Base-by-base conservation (phyloP, 64 coral and sea anemone genomes). In the Astreopora myriophthalma region DNA sequence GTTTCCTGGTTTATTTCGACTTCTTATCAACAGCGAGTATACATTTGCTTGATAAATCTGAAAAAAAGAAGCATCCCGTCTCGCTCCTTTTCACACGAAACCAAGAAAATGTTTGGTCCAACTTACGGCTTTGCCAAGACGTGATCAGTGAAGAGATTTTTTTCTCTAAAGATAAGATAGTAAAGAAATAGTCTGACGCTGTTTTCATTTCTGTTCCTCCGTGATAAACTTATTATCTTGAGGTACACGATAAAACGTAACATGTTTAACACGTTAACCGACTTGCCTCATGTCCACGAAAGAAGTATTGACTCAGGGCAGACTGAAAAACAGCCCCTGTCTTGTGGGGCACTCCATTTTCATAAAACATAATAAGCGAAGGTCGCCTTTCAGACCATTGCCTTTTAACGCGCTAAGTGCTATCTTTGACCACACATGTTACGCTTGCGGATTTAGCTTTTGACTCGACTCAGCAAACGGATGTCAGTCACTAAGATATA, bases 101-200 rank as follows among this genome's bases (percentile, higher is more conserved):
- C n/a, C n/a, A n/a, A n/a, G n/a, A n/a, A n/a, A n/a, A n/a, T n/a
- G n/a, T n/a, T n/a, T n/a, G n/a, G n/a, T n/a, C 19, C 20, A 44
- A 60, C 13, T 46, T 60, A 8, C 76, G 7, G 37, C 20, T 33
- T 14, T 24, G 4, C 16, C 31, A 9, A 35, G 77, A 28, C 48
- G 22, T 17, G 76, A 16, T 80, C 27, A 34, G 14, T 6, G n/a
- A 58, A 80, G 10, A 34, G 17, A 2, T 60, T 60, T 60, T 64
- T 83, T 38, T 36, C 17, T 16, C 3, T 24, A 37, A 13, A 80
- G 79, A 83, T 83, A 83, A 83, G 79, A 83, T 83, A 83, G 34
- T 2, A 10, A 25, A 8, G 3, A 34, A 73, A 73, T 4, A 13
- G 32, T 73, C 32, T 36, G 20, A 64, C 55, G 17, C 13, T 31